phyloP scores from a whole-genome alignment of 2,888 invertebrate genomes.

The Amphimallon solstitiale region DNA sequence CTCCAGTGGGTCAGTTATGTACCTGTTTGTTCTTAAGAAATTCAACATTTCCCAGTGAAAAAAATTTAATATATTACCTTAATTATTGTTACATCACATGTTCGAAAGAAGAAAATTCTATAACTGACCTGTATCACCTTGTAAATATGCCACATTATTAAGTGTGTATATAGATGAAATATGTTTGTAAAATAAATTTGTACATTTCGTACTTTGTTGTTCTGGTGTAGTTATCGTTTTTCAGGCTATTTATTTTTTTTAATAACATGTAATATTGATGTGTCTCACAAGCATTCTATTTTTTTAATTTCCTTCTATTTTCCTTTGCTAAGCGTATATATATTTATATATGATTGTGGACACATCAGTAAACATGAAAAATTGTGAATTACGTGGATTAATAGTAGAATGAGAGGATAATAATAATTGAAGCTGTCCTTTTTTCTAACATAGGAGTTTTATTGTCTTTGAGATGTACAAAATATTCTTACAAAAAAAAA shows the following conservation, averaged over 20 bases:
- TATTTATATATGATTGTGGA: neutral
- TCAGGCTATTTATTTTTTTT: constrained; percentile 41
- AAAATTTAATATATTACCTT: constrained; percentile 8
- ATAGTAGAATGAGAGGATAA: constrained; percentile 26
- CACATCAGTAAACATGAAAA: constrained; percentile 4
- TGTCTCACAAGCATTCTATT: constrained; percentile 12
- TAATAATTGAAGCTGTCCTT: constrained; percentile 41
- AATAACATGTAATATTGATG: constrained; percentile 18
- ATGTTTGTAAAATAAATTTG: constrained; percentile 58
- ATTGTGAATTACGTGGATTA: constrained; percentile 1
- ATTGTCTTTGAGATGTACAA: constrained; percentile 54
- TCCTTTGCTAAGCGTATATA: constrained; percentile 3
- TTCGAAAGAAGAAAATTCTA: constrained; percentile 36
- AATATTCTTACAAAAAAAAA: constrained; percentile 54
- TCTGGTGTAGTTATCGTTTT: constrained; percentile 42
- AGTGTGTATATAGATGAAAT: constrained; percentile 54
- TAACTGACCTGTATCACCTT: constrained; percentile 40
- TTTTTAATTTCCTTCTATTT: constrained; percentile 4
- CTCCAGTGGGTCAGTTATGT: constrained; percentile 40
- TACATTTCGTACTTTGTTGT: constrained; percentile 57
- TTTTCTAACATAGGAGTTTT: constrained; percentile 44
- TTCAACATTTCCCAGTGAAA: constrained; percentile 32
- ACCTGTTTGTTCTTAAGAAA: constrained; percentile 33
- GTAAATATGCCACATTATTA: constrained; percentile 41
- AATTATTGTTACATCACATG: constrained; percentile 52